Conservation (phyloP, 1,140 invertebrate species). For the Melipona quadrifasciata region DNA sequence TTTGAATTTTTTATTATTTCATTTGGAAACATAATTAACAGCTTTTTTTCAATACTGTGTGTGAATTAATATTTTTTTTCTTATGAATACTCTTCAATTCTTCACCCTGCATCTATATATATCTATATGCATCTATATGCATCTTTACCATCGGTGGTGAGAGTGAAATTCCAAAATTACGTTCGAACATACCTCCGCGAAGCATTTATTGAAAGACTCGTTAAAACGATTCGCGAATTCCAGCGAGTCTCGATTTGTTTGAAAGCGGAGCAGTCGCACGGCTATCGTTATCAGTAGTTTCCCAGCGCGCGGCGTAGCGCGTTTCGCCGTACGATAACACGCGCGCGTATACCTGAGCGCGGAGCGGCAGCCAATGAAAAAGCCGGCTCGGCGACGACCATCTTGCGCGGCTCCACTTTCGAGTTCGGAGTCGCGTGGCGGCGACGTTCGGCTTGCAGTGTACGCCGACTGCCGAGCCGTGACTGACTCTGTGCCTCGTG, state of each 20-base stretch:
- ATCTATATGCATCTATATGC: too few species aligned
- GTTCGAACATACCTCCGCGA: too few species aligned
- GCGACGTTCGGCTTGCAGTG: conserved; percentile 65
- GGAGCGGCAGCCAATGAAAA: conserved; percentile 66
- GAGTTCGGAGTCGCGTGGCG: conserved; percentile 76
- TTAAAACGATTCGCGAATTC: background rate
- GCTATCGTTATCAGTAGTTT: conserved; percentile 41
- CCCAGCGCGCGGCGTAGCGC: background rate
- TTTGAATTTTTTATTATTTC: too few species aligned
- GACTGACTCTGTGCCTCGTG: conserved; percentile 48
- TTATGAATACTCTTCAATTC: too few species aligned
- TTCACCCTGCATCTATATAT: too few species aligned
- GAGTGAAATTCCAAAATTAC: too few species aligned
- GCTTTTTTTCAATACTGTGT: too few species aligned
- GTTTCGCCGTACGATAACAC: conserved; percentile 56
- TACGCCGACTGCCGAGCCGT: conserved; percentile 74
- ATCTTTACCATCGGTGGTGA: too few species aligned
- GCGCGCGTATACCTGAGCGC: conserved; percentile 66
- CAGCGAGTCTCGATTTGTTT: background rate
- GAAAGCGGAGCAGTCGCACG: background rate
- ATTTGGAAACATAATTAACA: too few species aligned
- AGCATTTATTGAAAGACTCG: too few species aligned
- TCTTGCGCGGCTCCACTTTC: conserved; percentile 76
- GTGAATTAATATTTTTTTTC: too few species aligned
- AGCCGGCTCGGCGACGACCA: conserved; percentile 64